Conservation (phyloP, 1,140 invertebrate genomes). For the Lordiphosa mommai region DNA sequence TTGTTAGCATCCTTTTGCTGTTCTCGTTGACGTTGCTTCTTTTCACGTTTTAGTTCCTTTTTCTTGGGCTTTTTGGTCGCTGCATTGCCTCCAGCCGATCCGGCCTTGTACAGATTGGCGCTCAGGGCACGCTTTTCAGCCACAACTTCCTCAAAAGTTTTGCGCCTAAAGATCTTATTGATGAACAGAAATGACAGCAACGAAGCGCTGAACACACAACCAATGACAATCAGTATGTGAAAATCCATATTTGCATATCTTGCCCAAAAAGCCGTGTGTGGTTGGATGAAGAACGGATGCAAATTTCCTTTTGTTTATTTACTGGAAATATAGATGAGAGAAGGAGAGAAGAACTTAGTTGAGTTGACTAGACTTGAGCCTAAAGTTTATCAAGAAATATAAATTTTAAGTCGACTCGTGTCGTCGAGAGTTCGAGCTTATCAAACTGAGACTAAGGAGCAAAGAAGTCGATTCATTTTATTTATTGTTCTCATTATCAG, state of each 20-base stretch:
- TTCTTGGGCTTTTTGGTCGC: conserved; percentile 64
- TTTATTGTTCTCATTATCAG: conserved; percentile 19
- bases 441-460: too few species aligned
- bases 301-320: conserved; percentile 17
- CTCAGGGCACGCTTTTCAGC: conserved; percentile 72
- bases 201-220: conserved; percentile 75
- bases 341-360: neutral
- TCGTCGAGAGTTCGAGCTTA: too few species aligned
- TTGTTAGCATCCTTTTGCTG: conserved; percentile 54
- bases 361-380: too few species aligned
- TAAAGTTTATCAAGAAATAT: too few species aligned
- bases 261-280: conserved; percentile 17
- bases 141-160: conserved; percentile 76
- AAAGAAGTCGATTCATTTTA: neutral
- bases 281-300: conserved; percentile 4
- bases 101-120: conserved; percentile 71
- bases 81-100: conserved; percentile 28
- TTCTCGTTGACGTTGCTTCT: conserved; percentile 65
- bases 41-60: conserved; percentile 73
- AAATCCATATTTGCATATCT: conserved; percentile 80
- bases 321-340: conserved; percentile 19
- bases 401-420: too few species aligned
- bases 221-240: conserved; percentile 77
- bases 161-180: conserved; percentile 74
- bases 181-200: conserved; percentile 74